These are phyloP conservation scores for Tetranychus urticae DNA, from an alignment of 1,140 invertebrate species.

Conservation along the genomic window DNA sequence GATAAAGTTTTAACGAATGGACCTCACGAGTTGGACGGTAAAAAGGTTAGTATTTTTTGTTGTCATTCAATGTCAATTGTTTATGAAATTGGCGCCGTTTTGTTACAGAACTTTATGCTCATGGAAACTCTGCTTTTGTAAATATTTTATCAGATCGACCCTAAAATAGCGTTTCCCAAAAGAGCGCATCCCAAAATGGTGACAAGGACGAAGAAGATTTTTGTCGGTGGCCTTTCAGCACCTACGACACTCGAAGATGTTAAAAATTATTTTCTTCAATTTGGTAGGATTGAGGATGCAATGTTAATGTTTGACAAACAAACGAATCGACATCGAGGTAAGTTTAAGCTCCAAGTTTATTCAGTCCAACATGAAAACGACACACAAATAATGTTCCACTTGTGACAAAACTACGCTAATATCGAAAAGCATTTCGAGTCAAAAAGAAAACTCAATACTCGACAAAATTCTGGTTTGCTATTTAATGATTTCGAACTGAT, in stretches of 20 bases:
- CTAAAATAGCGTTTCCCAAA: conserved; percentile 97
- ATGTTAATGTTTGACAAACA: conserved; percentile 99
- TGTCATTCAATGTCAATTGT: too few relatives aligned
- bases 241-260: conserved; percentile 98
- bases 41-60: conserved; percentile 30
- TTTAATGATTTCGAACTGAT: too few relatives aligned
- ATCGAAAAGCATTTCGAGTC: too few relatives aligned
- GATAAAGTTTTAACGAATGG: conserved; percentile 34
- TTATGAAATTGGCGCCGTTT: too few relatives aligned
- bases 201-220: conserved; percentile 99
- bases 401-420: too few relatives aligned
- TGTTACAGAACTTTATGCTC: neutral
- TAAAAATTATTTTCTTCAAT: conserved; percentile 98
- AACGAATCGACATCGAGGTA: conserved; percentile 98
- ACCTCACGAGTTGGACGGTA: conserved; percentile 73
- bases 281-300: conserved; percentile 97
- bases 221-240: conserved; percentile 95
- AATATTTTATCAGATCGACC: conserved; percentile 58
- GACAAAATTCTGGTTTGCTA: too few relatives aligned
- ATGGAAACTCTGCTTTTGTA: neutral
- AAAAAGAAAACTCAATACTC: too few relatives aligned
- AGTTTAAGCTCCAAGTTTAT: conserved; percentile 23
- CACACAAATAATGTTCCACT: too few relatives aligned
- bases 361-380: too few relatives aligned
- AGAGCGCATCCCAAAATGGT: conserved; percentile 99